Conservation (phyloP, 2,113 vertebrate genomes). For the Myocastor coypus region DNA sequence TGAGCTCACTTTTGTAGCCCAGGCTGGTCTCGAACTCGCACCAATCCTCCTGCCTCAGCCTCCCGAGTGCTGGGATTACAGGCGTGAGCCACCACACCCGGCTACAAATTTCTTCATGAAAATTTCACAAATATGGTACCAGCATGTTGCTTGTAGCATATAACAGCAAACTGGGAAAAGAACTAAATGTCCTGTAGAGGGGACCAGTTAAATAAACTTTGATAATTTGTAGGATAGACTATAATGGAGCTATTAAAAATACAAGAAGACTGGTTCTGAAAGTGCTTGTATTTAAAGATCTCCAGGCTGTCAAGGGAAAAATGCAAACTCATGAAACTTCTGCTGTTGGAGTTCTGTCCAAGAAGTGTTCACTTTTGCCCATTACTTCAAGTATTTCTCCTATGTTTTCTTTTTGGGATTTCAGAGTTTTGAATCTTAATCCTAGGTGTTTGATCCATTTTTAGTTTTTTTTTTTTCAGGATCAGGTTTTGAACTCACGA, state of each 20-base stretch:
- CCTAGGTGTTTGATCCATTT: not conserved
- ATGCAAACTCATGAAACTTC: not conserved
- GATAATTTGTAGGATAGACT: slow-evolving; percentile 22
- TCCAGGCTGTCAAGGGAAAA: slow-evolving; percentile 14
- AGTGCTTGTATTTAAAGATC: not conserved
- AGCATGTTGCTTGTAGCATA: not conserved
- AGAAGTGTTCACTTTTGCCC: not conserved
- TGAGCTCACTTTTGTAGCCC: no score
- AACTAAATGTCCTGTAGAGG: slow-evolving; percentile 34
- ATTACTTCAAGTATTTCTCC: not conserved
- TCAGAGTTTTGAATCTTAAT: not conserved
- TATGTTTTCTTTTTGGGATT: not conserved
- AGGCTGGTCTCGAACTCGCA: no score
- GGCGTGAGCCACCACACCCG: no score
- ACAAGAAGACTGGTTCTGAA: slow-evolving; percentile 34
- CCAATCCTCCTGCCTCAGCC: no score
- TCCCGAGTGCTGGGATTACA: no score
- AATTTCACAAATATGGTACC: not conserved
- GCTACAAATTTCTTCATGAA: not conserved
- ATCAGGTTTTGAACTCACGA: no score
- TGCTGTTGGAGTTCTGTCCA: not conserved
- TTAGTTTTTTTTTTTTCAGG: not conserved
- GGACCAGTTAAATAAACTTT: not conserved
- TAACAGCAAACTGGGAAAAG: not conserved
- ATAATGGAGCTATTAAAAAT: slow-evolving; percentile 45